These are phyloP conservation scores for Galbula dea DNA, from an alignment of 2,113 vertebrate species.

Conservation along the genomic window DNA sequence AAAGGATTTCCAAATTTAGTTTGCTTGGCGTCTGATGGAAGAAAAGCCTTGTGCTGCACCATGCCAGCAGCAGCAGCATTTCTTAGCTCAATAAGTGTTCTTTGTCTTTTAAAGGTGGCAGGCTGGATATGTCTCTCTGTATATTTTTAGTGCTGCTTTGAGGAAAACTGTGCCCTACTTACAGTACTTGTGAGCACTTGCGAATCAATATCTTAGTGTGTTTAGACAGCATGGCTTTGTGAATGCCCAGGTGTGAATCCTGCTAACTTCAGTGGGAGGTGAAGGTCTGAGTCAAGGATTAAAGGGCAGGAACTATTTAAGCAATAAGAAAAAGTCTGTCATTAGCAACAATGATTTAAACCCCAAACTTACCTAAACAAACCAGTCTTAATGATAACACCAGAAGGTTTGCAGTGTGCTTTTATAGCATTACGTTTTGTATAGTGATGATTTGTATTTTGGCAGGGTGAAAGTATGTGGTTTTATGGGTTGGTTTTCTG, in stretches of 20 bases:
- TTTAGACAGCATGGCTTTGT: neutral
- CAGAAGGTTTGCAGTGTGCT: neutral
- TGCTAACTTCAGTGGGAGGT: neutral
- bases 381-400: neutral
- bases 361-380: neutral
- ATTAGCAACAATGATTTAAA: neutral
- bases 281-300: neutral
- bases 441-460: neutral
- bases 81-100: constrained; percentile 28
- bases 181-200: neutral
- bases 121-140: neutral
- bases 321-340: neutral
- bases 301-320: neutral
- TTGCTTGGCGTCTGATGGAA: neutral
- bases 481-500: neutral
- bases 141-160: neutral
- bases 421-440: neutral
- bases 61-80: neutral
- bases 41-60: constrained; percentile 23
- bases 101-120: constrained; percentile 20
- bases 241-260: neutral
- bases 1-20: neutral
- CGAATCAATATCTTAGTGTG: neutral
- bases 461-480: neutral
- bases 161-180: neutral